These are phyloP conservation scores for Globodera rostochiensis DNA, from an alignment of 1,140 invertebrate genomes.

Conservation along the genomic window DNA sequence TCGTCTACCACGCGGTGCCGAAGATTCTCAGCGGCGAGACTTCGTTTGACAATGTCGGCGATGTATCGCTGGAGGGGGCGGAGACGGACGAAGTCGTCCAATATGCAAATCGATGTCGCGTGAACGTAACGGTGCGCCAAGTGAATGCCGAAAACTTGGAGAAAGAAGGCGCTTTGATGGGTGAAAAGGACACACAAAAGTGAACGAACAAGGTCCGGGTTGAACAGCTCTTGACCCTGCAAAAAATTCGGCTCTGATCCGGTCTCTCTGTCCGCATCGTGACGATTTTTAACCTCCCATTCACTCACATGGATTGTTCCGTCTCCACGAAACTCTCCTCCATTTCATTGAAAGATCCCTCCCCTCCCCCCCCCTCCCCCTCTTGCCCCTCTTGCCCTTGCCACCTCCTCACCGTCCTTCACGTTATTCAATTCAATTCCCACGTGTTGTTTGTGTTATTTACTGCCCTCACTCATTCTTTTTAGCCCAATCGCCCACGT, in stretches of 20 bases:
- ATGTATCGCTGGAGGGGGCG: neutral
- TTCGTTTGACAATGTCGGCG: constrained; percentile 20
- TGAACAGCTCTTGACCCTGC: neutral
- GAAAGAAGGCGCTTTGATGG: neutral
- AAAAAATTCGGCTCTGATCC: too few species aligned
- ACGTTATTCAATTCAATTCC: neutral
- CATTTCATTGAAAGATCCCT: neutral
- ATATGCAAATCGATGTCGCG: constrained; percentile 53
- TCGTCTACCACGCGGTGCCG: constrained; percentile 63
- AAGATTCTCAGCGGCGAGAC: constrained; percentile 42
- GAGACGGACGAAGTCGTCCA: constrained; percentile 42
- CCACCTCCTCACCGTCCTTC: neutral
- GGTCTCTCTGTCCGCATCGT: neutral
- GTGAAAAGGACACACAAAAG: too few species aligned
- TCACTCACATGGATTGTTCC: constrained; percentile 7
- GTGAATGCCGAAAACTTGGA: constrained; percentile 43
- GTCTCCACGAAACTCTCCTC: neutral
- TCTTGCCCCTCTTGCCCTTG: neutral
- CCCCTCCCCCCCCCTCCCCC: neutral
- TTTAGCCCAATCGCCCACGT: too few species aligned
- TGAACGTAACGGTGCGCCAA: constrained; percentile 63
- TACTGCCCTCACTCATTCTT: too few species aligned
- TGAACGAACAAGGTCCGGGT: neutral
- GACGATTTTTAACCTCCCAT: neutral
- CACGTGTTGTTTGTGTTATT: neutral